Evolutionary conservation across 2,113 vertebrate genomes (phyloP).

Genomic region (Amazona guildingii): DNA sequence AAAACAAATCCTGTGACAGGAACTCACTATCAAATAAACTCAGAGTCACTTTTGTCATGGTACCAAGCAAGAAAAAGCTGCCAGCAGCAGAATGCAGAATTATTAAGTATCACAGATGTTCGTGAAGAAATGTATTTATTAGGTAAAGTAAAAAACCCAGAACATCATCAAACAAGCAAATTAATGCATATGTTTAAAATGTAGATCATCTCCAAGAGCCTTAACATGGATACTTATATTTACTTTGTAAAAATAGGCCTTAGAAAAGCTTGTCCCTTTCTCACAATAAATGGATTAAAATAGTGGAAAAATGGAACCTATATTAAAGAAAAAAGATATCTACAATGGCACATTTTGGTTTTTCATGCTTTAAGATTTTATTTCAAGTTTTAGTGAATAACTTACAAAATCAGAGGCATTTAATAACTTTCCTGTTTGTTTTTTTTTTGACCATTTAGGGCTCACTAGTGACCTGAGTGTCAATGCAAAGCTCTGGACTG

Average conservation of each 20-base stretch:
- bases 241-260: neutral
- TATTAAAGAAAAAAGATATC: neutral
- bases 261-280: neutral
- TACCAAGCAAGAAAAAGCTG: constrained; percentile 93
- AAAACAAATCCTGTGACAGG: constrained; percentile 83
- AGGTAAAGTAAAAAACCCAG: constrained; percentile 74
- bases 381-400: neutral
- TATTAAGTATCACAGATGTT: constrained; percentile 86
- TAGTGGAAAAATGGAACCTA: neutral
- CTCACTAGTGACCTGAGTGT: constrained; percentile 71
- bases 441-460: constrained; percentile 67
- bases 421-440: neutral
- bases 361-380: neutral
- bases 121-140: constrained; percentile 89
- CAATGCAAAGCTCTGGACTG: constrained; percentile 84
- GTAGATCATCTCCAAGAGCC: neutral
- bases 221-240: neutral
- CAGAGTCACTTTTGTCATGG: constrained; percentile 85
- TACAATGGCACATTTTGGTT: neutral
- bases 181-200: neutral
- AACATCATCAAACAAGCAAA: neutral
- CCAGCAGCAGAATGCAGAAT: constrained; percentile 88
- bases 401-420: neutral
- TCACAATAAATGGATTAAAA: neutral
- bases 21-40: constrained; percentile 87